Base-by-base conservation (phyloP, 2,113 vertebrate species). In the Trematocara variabile region DNA sequence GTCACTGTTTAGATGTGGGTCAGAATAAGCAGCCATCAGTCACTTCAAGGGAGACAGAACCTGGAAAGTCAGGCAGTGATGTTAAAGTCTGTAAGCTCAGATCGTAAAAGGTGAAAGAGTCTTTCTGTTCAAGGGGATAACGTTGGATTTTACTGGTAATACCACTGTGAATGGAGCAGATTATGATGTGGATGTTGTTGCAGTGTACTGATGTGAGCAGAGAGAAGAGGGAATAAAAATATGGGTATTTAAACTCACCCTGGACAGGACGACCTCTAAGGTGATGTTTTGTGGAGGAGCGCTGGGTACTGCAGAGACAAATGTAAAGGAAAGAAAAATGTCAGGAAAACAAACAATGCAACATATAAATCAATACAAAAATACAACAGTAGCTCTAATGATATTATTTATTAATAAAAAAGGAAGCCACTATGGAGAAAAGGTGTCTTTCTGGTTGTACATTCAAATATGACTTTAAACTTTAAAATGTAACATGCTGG, bases 281-380 rank as follows among this genome's bases (percentile, higher is more conserved):
- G 90, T 90, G 89, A 95, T 92, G 90, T 95, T 95, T 88, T 94
- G 93, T 63, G 94, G 94, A 70, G 94, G 22, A 16, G 91, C 90
- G 5, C 92, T 87, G 55, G 94, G 94, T 2, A 93, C 94, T 95
- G 91, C 14, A 68, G 50, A 84, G 28, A 90, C 14, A 82, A 55
- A 53, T 12, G 48, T 10, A 83, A 2, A 54, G 16, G 33, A 39
- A 80, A 25, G 41, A 9, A 63, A 63, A 37, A 37, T 46, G 41
- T 75, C 14, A 75, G 44, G 16, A 75, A 75, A 30, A 9, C 14
- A 75, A 73, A 73, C 10, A 16, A 52, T 5, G 18, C 37, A 63
- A 46, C 20, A 75, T 0, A 3, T 25, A 70, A 68, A 8, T 12
- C 10, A 75, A 28, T 65, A 4, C 10, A 2, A 44, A 37, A 48